Conservation (phyloP, 2,888 invertebrate genomes). For the Leuctra nigra region DNA sequence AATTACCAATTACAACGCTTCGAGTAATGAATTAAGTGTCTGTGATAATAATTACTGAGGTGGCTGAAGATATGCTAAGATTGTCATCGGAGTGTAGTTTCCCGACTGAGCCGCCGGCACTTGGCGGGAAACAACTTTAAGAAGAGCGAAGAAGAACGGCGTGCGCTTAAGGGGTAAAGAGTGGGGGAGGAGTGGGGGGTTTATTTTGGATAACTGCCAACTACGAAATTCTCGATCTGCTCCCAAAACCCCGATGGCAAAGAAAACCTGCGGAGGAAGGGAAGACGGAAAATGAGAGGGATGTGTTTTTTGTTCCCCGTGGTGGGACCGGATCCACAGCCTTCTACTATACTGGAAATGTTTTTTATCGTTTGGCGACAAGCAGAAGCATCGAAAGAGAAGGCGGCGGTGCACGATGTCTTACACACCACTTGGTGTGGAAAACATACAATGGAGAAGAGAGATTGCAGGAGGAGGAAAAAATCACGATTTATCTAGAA, state of each 20-base stretch:
- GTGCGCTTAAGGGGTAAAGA: too few species aligned
- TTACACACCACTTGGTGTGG: slow-evolving; percentile 23
- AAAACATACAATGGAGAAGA: slow-evolving; percentile 16
- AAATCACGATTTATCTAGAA: slow-evolving; percentile 6
- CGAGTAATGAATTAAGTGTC: slow-evolving; percentile 3
- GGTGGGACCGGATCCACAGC: slow-evolving; percentile 1
- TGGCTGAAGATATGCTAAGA: not conserved
- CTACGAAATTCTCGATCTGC: slow-evolving; percentile 18
- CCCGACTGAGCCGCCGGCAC: not conserved
- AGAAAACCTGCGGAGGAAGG: slow-evolving; percentile 9
- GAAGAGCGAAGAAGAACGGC: not conserved
- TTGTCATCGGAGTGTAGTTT: not conserved
- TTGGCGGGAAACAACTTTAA: not conserved
- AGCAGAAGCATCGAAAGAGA: slow-evolving; percentile 13
- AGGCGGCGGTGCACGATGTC: slow-evolving; percentile 14
- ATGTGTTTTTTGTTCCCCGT: slow-evolving; percentile 20
- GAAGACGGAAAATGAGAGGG: slow-evolving; percentile 23
- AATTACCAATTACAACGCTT: not conserved
- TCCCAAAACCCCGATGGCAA: slow-evolving; percentile 10
- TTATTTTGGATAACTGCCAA: slow-evolving; percentile 25
- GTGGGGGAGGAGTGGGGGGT: slow-evolving; percentile 16
- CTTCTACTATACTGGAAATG: slow-evolving; percentile 10
- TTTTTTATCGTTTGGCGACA: slow-evolving; percentile 25
- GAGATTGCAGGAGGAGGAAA: slow-evolving; percentile 20
- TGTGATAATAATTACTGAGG: not conserved